A percentile compares a stretch with the other conserved stretches of the same genome.
phyloP scores from a whole-genome alignment of 2,113 vertebrate species.

The Vimba vimba region DNA sequence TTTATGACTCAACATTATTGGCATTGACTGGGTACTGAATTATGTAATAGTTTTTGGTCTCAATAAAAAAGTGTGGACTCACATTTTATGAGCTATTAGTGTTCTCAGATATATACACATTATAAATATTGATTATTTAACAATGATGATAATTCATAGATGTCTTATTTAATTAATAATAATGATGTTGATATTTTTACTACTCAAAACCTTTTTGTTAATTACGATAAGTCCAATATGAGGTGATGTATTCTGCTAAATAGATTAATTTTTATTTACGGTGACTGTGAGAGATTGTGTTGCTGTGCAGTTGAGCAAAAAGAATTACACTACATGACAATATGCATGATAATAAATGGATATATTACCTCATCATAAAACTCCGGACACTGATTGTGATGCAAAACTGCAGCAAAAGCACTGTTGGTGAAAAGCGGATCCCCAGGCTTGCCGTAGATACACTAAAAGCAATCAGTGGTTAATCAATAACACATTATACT shows the following conservation, averaged over 20 bases:
- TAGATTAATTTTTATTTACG: neutral
- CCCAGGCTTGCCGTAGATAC: conserved; percentile 92
- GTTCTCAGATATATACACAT: neutral
- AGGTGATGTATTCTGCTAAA: neutral
- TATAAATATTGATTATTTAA: neutral
- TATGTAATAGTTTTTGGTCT: neutral
- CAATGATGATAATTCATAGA: neutral
- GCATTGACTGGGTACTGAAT: no score
- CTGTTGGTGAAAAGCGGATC: conserved; percentile 82
- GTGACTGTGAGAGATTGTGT: neutral
- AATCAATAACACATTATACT: neutral
- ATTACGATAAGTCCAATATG: neutral
- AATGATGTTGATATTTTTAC: neutral
- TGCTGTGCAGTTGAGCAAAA: neutral
- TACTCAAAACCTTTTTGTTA: neutral
- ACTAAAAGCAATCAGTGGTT: conserved; percentile 73
- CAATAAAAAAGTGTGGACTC: neutral
- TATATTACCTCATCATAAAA: conserved; percentile 95
- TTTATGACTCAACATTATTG: neutral
- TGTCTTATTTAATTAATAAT: neutral
- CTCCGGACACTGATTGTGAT: conserved; percentile 96
- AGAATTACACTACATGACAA: neutral
- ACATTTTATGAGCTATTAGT: neutral
- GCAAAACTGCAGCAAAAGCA: conserved; percentile 84
- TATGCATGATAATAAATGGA: neutral